Percentiles rank a stretch among this genome's conserved stretches.
Conservation (phyloP, 2,888 invertebrate species). For the Dryadula phaetusa region DNA sequence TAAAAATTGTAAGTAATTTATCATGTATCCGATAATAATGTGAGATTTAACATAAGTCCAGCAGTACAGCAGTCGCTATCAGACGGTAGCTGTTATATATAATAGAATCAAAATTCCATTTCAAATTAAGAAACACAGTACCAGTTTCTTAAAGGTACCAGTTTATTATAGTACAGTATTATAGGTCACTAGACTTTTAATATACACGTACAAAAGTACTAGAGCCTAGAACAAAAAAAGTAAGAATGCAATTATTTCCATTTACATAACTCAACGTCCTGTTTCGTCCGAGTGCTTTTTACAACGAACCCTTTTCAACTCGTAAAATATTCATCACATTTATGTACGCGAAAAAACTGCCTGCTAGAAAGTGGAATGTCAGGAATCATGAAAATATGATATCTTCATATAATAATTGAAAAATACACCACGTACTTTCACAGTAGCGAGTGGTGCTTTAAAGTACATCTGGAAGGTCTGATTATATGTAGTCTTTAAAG, state of each 20-base stretch:
- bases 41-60: not conserved
- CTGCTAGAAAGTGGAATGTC: slow-evolving; percentile 36
- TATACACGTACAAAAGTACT: slow-evolving; percentile 10
- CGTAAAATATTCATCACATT: slow-evolving; percentile 47
- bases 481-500: too few species aligned
- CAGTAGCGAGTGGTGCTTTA: too few species aligned
- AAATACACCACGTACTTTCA: too few species aligned
- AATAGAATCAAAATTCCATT: not conserved
- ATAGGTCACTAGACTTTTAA: slow-evolving; percentile 9
- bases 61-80: too few species aligned
- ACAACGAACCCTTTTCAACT: slow-evolving; percentile 41
- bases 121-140: not conserved
- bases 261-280: slow-evolving; percentile 41
- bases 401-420: slow-evolving; percentile 10
- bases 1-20: too few species aligned
- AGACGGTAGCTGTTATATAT: too few species aligned
- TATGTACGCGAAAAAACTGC: slow-evolving; percentile 37
- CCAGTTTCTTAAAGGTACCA: too few species aligned
- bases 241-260: slow-evolving; percentile 38
- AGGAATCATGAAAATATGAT: slow-evolving; percentile 29
- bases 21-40: too few species aligned
- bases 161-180: too few species aligned
- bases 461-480: too few species aligned
- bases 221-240: slow-evolving; percentile 24
- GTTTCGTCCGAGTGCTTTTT: slow-evolving; percentile 39